phyloP scores from a whole-genome alignment of 2,888 invertebrate species.

The Sceliomorpha sp. region DNA sequence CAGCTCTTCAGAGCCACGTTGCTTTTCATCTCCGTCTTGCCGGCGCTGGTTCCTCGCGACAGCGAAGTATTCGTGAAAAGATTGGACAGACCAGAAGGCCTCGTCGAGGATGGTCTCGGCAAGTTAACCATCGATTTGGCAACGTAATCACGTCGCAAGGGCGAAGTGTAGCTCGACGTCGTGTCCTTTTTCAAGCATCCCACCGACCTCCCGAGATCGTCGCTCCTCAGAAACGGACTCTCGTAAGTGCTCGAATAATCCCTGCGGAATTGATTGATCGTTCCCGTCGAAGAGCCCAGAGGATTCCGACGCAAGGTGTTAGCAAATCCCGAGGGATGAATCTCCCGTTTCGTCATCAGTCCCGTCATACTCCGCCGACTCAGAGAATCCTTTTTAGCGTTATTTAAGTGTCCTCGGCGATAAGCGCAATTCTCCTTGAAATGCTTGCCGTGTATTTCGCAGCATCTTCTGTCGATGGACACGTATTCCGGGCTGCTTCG shows the following conservation, averaged over 20 bases:
- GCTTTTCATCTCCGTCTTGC: constrained; percentile 55
- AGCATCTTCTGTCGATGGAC: constrained; percentile 83
- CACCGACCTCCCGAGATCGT: constrained; percentile 77
- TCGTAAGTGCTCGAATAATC: constrained; percentile 57
- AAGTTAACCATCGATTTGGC: constrained; percentile 77
- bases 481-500: constrained; percentile 67
- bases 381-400: constrained; percentile 77
- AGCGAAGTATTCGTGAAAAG: constrained; percentile 59
- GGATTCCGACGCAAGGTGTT: constrained; percentile 85
- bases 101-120: constrained; percentile 62
- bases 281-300: constrained; percentile 78
- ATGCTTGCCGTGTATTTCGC: constrained; percentile 86
- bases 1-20: constrained; percentile 72
- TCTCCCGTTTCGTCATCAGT: constrained; percentile 82
- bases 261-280: constrained; percentile 69
- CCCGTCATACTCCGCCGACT: constrained; percentile 83
- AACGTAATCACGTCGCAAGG: constrained; percentile 74
- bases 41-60: constrained; percentile 59
- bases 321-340: constrained; percentile 88
- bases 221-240: constrained; percentile 78
- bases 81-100: constrained; percentile 62
- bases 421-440: constrained; percentile 76
- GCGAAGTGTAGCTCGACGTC: constrained; percentile 66
- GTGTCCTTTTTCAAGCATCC: constrained; percentile 74
- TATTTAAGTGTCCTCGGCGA: constrained; percentile 74